Conservation (phyloP, 2,888 invertebrate species). For the Strigamia transsilvanica region DNA sequence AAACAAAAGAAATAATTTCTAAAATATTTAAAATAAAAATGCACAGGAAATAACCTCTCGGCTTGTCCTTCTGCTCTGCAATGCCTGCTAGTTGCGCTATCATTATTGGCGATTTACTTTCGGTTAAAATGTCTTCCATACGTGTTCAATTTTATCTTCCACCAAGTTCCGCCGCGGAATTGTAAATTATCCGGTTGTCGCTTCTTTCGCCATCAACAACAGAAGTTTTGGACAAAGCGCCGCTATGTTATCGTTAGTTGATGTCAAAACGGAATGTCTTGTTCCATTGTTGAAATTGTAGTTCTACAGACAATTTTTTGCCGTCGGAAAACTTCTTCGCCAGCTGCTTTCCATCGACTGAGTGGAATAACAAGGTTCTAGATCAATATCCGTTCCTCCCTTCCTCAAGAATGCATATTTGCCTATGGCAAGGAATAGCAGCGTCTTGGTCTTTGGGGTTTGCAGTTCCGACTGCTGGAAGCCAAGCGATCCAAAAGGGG, state of each 20-base stretch:
- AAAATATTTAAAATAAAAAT: too few relatives aligned
- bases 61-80: too few relatives aligned
- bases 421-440: constrained; percentile 30
- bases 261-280: constrained; percentile 29
- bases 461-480: constrained; percentile 26
- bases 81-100: too few relatives aligned
- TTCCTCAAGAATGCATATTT: constrained; percentile 41
- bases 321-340: constrained; percentile 34
- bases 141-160: neutral
- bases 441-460: constrained; percentile 36
- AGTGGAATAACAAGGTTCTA: constrained; percentile 44
- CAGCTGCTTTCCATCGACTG: constrained; percentile 47
- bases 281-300: constrained; percentile 40
- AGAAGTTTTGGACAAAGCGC: constrained; percentile 31
- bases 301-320: constrained; percentile 40
- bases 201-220: constrained; percentile 8
- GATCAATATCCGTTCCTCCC: constrained; percentile 42
- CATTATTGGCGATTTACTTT: neutral
- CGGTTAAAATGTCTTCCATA: neutral
- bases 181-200: constrained; percentile 32
- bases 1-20: too few relatives aligned
- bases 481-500: constrained; percentile 40
- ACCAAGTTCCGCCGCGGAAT: neutral
- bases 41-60: too few relatives aligned
- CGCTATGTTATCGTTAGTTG: constrained; percentile 37